Evolutionary conservation across 2,113 vertebrate genomes (phyloP).

Genomic region (Alouatta palliata): DNA sequence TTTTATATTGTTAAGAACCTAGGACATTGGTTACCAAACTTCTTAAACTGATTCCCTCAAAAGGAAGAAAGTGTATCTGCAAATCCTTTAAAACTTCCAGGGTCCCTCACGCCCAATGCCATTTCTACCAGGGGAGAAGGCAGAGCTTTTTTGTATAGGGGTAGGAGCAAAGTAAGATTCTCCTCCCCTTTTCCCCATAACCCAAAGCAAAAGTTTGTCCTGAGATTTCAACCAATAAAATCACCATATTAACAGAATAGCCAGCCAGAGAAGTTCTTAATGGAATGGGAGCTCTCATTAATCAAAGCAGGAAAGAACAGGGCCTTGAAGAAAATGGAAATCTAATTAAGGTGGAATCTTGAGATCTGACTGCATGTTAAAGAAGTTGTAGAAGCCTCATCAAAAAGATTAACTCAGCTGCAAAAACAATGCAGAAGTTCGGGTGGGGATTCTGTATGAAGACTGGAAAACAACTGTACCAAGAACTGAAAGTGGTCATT

Average conservation of each 20-base stretch:
- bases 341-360: constrained; percentile 34
- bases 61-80: neutral
- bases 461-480: neutral
- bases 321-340: neutral
- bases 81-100: neutral
- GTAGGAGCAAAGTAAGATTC: neutral
- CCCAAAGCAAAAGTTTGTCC: neutral
- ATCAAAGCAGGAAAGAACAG: constrained; percentile 18
- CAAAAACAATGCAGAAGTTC: neutral
- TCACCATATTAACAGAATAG: neutral
- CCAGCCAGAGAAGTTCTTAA: constrained; percentile 10
- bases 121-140: neutral
- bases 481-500: neutral
- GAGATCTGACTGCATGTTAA: neutral
- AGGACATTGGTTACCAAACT: neutral
- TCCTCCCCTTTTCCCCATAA: neutral
- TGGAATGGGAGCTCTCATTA: neutral
- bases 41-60: neutral
- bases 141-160: neutral
- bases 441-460: neutral
- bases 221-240: neutral
- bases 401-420: constrained; percentile 2
- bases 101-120: neutral
- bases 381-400: neutral
- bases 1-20: neutral